Conservation (phyloP, 2,797 vertebrate genomes). For the Tolypeutes matacus region DNA sequence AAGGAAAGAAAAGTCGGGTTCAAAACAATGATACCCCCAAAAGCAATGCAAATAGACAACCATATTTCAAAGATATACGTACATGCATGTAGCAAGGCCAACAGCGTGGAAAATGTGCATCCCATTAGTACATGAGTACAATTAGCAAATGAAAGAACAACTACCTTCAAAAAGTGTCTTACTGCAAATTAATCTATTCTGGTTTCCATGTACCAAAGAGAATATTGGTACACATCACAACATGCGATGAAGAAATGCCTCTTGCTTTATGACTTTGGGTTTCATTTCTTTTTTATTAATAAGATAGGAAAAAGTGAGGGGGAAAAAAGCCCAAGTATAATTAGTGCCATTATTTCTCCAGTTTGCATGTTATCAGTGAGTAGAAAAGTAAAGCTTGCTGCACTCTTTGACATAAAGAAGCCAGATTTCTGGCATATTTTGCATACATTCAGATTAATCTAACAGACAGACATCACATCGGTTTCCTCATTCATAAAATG, state of each 20-base stretch:
- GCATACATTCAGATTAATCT: conserved; percentile 1
- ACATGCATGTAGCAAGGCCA: not conserved
- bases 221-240: not conserved
- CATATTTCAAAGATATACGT: not conserved
- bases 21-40: not conserved
- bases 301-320: not conserved
- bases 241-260: conserved; percentile 24
- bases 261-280: conserved; percentile 32
- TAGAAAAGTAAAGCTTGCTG: conserved; percentile 17
- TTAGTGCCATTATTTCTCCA: not conserved
- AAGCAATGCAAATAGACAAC: not conserved
- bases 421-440: not conserved
- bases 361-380: not conserved
- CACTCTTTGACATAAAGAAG: conserved; percentile 1
- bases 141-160: conserved; percentile 18
- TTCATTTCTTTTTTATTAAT: conserved; percentile 55
- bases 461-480: conserved; percentile 23
- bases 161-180: conserved; percentile 26
- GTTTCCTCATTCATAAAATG: conserved; percentile 11
- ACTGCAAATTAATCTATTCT: not conserved
- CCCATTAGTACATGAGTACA: conserved; percentile 12
- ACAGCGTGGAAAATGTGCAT: not conserved
- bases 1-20: not conserved
- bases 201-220: not conserved
- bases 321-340: not conserved